These are phyloP conservation scores for Diorhabda sublineata DNA, from an alignment of 1,140 invertebrate species.

Conservation along the genomic window DNA sequence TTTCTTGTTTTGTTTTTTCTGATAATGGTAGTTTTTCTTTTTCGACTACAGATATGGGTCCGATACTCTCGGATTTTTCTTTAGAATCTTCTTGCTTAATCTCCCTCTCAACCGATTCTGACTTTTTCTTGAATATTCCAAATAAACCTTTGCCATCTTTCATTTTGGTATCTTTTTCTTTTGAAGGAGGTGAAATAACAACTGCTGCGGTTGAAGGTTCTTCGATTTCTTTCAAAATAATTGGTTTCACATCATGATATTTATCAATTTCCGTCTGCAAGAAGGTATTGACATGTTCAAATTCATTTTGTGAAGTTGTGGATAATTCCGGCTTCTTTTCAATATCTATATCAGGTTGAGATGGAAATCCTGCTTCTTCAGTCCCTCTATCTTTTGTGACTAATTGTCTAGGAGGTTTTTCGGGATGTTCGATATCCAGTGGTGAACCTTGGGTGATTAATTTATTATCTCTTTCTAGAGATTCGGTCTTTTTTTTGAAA, in stretches of 20 bases:
- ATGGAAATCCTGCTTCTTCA: background rate
- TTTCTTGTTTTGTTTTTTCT: background rate
- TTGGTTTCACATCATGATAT: slow-evolving; percentile 24
- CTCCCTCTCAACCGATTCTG: background rate
- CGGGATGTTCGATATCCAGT: background rate
- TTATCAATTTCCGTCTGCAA: slow-evolving; percentile 21
- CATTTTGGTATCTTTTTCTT: slow-evolving; percentile 21
- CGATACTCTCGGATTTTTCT: slow-evolving; percentile 20
- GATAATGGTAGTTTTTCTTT: background rate
- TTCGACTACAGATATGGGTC: background rate
- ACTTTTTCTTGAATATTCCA: slow-evolving; percentile 26
- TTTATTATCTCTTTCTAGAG: slow-evolving; percentile 5
- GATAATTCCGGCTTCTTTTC: background rate
- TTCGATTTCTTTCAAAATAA: background rate
- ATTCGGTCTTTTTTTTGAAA: slow-evolving; percentile 20
- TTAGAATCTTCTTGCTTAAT: background rate
- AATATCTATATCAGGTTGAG: background rate
- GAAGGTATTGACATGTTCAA: slow-evolving; percentile 3
- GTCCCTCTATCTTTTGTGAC: background rate
- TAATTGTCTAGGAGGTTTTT: slow-evolving; percentile 8
- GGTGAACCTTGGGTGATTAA: too few species aligned
- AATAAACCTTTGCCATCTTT: slow-evolving; percentile 22
- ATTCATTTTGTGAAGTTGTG: slow-evolving; percentile 4
- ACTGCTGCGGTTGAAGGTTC: slow-evolving; percentile 24
- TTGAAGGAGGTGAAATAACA: background rate